phyloP scores from a whole-genome alignment of 1,140 invertebrate genomes.

The Agraylea sexmaculata region DNA sequence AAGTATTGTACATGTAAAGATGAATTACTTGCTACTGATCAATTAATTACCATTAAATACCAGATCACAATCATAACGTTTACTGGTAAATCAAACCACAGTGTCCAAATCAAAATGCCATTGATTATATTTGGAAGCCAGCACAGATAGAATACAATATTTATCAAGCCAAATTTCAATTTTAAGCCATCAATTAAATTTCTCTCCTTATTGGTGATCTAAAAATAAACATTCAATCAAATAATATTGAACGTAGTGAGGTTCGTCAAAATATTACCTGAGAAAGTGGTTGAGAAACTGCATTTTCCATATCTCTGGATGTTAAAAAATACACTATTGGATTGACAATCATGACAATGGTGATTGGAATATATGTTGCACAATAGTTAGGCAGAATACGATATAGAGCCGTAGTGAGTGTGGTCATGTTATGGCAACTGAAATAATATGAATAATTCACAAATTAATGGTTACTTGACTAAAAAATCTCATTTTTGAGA shows the following conservation, averaged over 20 bases:
- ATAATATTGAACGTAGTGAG: neutral
- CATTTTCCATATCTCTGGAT: constrained; percentile 48
- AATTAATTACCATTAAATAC: constrained; percentile 61
- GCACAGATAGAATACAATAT: constrained; percentile 66
- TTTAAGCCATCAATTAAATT: constrained; percentile 55
- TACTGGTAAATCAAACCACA: constrained; percentile 59
- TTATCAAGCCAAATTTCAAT: constrained; percentile 64
- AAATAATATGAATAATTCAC: constrained; percentile 25
- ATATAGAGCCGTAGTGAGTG: constrained; percentile 44
- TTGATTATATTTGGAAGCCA: constrained; percentile 73
- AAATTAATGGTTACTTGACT: constrained; percentile 4
- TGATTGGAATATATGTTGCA: constrained; percentile 59
- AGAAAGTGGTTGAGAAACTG: constrained; percentile 45
- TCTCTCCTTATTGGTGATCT: constrained; percentile 59
- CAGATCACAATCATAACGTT: constrained; percentile 56
- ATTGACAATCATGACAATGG: constrained; percentile 61
- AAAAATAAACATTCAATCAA: constrained; percentile 23
- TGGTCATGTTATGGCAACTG: constrained; percentile 58
- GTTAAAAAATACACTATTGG: constrained; percentile 58
- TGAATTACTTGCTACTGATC: neutral
- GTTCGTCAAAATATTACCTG: constrained; percentile 26
- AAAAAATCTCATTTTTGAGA: constrained; percentile 8
- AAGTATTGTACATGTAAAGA: neutral
- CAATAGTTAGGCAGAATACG: constrained; percentile 68
- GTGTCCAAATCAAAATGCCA: constrained; percentile 59